Conservation (phyloP, 1,140 invertebrate genomes). For the Rhysida immarginata region DNA sequence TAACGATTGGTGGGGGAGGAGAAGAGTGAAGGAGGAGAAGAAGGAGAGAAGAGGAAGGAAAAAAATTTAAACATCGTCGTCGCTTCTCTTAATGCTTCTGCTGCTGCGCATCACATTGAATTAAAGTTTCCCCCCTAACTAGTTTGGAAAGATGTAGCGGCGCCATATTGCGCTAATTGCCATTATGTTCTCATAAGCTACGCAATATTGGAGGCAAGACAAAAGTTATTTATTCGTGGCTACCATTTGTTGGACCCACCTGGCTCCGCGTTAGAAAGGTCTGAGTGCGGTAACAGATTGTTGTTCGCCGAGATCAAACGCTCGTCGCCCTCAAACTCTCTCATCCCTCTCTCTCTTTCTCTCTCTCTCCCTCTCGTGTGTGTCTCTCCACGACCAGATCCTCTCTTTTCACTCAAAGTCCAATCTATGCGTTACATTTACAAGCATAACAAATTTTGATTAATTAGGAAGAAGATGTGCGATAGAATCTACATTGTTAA, state of each 20-base stretch:
- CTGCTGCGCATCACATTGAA: background rate
- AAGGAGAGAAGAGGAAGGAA: background rate
- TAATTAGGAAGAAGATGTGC: too few species aligned
- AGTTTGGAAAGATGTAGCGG: slow-evolving; percentile 1
- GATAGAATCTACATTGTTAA: too few species aligned
- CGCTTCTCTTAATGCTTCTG: background rate
- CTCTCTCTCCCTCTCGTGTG: background rate
- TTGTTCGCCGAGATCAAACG: slow-evolving; percentile 1
- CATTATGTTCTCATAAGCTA: slow-evolving; percentile 7
- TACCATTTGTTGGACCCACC: slow-evolving; percentile 5
- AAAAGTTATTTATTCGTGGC: slow-evolving; percentile 5
- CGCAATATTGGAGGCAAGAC: slow-evolving; percentile 5
- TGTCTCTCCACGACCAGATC: too few species aligned
- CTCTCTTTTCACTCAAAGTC: too few species aligned
- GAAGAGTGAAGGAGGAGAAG: background rate
- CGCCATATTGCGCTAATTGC: slow-evolving; percentile 9
- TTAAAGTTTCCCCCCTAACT: background rate
- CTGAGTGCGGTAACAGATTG: slow-evolving; percentile 5
- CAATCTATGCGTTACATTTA: too few species aligned
- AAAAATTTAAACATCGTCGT: background rate
- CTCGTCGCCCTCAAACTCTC: background rate
- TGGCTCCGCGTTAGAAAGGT: background rate
- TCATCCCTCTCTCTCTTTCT: background rate
- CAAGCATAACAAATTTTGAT: too few species aligned
- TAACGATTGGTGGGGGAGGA: background rate